Evolutionary conservation across 2,888 invertebrate species (phyloP).

Genomic region (Aleiodes alternator): DNA sequence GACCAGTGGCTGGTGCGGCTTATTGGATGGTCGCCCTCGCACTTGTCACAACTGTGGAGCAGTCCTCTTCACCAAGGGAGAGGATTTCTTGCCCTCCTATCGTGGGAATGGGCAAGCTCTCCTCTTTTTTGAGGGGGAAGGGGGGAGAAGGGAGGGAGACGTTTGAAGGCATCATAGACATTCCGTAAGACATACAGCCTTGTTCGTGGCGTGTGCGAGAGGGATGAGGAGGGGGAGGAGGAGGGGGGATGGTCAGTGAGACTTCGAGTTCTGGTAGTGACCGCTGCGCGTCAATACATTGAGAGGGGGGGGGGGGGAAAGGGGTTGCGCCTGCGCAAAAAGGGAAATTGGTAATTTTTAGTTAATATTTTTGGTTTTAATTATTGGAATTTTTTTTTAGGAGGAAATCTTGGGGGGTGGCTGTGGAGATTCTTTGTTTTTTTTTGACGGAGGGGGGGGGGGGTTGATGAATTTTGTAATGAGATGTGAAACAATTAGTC

Average conservation of each 20-base stretch:
- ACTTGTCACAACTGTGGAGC: constrained; percentile 68
- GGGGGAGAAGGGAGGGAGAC: constrained; percentile 51
- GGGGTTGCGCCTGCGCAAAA: constrained; percentile 71
- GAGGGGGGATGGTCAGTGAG: constrained; percentile 64
- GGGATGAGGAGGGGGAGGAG: constrained; percentile 23
- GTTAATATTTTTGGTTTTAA: constrained; percentile 12
- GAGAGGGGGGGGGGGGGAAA: constrained; percentile 65
- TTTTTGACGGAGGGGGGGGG: neutral
- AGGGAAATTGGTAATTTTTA: constrained; percentile 44
- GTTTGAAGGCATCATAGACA: constrained; percentile 70
- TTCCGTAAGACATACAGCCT: constrained; percentile 71
- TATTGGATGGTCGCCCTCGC: constrained; percentile 72
- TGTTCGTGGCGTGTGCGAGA: constrained; percentile 55
- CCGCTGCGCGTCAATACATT: constrained; percentile 73
- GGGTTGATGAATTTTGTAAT: constrained; percentile 17
- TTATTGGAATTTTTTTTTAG: neutral
- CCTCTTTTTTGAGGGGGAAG: constrained; percentile 42
- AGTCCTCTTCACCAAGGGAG: no score
- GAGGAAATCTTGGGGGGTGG: neutral
- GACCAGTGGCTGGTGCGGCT: constrained; percentile 68
- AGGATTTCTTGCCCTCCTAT: constrained; percentile 49
- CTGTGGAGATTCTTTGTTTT: no score
- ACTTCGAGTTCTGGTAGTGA: constrained; percentile 64
- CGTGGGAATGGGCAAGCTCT: constrained; percentile 47
- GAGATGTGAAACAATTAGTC: constrained; percentile 42